Percentiles rank a stretch among this genome's conserved stretches.
Evolutionary conservation across 2,113 vertebrate genomes (phyloP).

Genomic region (Machaerirhynchus nigripectus): DNA sequence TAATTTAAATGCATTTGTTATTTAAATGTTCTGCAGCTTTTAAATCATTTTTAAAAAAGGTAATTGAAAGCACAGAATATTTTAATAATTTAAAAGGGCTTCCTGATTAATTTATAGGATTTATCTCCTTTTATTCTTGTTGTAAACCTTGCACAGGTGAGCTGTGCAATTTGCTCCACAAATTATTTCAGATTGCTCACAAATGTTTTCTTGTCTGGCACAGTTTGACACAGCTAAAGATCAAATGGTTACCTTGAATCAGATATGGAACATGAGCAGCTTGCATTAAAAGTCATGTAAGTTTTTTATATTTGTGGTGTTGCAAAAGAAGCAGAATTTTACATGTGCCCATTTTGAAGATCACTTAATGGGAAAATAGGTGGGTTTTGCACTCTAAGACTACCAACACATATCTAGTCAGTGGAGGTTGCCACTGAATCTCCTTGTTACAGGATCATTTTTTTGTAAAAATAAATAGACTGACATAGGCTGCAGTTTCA

Average conservation of each 20-base stretch:
- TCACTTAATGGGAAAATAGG: not conserved
- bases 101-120: slow-evolving; percentile 4
- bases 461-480: not conserved
- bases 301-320: not conserved
- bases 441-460: not conserved
- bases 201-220: not conserved
- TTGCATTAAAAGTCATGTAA: not conserved
- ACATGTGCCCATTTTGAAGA: not conserved
- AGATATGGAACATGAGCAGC: not conserved
- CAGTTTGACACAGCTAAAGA: not conserved
- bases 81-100: slow-evolving; percentile 34
- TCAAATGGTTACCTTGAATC: not conserved
- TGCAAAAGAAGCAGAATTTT: not conserved
- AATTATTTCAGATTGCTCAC: not conserved
- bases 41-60: slow-evolving; percentile 1
- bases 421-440: not conserved
- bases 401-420: fast-evolving
- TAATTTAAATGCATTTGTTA: slow-evolving; percentile 38
- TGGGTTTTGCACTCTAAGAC: not conserved
- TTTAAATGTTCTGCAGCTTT: slow-evolving; percentile 25
- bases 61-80: slow-evolving; percentile 43
- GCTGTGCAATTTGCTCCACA: not conserved
- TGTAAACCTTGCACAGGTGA: slow-evolving; percentile 10
- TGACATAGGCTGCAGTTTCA: not conserved
- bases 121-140: not conserved